A percentile compares a stretch with the other conserved stretches of the same genome.
These are phyloP conservation scores for Poecilia velifera DNA, from an alignment of 2,797 vertebrate genomes.

Conservation along the genomic window DNA sequence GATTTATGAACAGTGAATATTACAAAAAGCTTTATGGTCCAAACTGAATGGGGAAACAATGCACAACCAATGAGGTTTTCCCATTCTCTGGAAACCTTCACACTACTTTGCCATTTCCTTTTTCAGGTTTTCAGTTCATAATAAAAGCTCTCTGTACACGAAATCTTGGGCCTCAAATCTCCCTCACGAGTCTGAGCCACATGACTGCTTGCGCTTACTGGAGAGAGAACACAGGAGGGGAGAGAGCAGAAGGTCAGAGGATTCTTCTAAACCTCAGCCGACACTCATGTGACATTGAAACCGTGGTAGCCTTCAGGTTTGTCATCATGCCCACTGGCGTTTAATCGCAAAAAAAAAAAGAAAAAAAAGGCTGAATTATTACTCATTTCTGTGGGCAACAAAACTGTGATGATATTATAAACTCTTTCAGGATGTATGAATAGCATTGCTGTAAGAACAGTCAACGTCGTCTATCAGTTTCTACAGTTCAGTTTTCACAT, in stretches of 20 bases:
- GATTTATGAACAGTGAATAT: neutral
- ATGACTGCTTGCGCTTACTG: constrained; percentile 72
- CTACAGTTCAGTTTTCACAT: neutral
- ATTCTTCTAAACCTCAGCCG: constrained; percentile 73
- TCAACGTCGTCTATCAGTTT: neutral
- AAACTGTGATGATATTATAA: neutral
- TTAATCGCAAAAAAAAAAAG: neutral
- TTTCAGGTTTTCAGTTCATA: constrained; percentile 44
- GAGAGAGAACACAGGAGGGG: constrained; percentile 60
- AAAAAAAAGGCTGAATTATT: constrained; percentile 27
- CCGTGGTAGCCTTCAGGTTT: constrained; percentile 48
- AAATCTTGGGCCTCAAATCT: constrained; percentile 75
- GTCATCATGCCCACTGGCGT: constrained; percentile 24
- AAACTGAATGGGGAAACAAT: neutral
- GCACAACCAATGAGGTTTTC: neutral
- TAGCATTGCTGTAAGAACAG: neutral
- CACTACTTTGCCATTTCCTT: constrained; percentile 15
- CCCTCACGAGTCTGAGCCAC: constrained; percentile 79
- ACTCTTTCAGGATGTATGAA: neutral
- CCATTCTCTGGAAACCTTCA: neutral
- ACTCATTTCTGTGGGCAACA: neutral
- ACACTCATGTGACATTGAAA: constrained; percentile 74
- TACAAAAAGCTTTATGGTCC: neutral
- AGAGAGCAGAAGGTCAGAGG: constrained; percentile 67
- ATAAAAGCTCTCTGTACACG: constrained; percentile 69